Evolutionary conservation across 2,113 vertebrate species (phyloP).

Genomic region (Reinhardtius hippoglossoides): DNA sequence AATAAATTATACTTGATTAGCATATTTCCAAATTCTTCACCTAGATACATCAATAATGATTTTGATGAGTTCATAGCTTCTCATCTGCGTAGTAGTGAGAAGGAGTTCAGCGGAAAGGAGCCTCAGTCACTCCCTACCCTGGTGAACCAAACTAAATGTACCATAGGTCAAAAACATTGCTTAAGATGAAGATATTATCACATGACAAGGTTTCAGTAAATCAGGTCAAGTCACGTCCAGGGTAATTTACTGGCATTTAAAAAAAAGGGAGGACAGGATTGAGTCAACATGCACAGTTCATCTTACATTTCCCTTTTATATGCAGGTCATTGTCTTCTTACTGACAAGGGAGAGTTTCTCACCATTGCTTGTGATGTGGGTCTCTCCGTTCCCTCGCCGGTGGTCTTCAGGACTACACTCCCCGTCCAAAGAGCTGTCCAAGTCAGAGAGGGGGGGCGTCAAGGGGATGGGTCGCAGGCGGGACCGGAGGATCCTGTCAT

Average conservation of each 20-base stretch:
- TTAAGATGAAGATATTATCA: conserved; percentile 22
- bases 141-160: background rate
- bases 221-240: background rate
- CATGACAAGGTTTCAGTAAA: background rate
- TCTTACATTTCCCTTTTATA: background rate
- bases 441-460: conserved; percentile 38
- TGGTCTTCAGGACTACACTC: conserved; percentile 17
- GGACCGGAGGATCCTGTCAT: conserved; percentile 39
- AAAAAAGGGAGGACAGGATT: background rate
- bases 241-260: background rate
- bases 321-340: conserved; percentile 3
- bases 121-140: background rate
- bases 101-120: too few relatives aligned
- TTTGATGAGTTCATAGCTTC: background rate
- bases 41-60: background rate
- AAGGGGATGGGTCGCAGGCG: conserved; percentile 36
- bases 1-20: background rate
- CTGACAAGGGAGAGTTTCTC: background rate
- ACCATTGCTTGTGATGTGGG: conserved; percentile 69
- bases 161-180: conserved; percentile 7
- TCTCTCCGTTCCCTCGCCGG: conserved; percentile 43
- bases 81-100: background rate
- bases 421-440: conserved; percentile 40
- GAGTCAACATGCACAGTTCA: conserved; percentile 5
- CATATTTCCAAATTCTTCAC: background rate